Evolutionary conservation across 2,113 vertebrate species (phyloP), one percentile per base, ranked within the genome.

Genomic region (Toxostoma redivivum): DNA sequence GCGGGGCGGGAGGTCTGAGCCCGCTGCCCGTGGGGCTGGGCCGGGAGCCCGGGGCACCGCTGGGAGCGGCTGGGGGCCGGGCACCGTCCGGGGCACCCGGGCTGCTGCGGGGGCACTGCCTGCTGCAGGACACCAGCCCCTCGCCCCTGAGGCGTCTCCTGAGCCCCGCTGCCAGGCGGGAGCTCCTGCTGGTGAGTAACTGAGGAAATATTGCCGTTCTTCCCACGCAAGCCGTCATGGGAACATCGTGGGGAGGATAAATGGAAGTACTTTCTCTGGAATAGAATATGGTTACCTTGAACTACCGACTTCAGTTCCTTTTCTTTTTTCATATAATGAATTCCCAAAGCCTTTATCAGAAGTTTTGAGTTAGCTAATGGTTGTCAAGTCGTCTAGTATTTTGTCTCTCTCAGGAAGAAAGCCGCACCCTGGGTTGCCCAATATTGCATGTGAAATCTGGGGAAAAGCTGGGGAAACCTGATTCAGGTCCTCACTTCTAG

Each of bases 61-160:
- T 47, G 45, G 42, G 42, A 42, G 42, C 42, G 42, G 42, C 42
- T n/a, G n/a, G n/a, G n/a, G 42, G 48, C 7, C 16, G 10, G 64
- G 4, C 51, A 2, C 33, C 12, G 33, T 19, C 20, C 20, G 1
- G 4, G 0, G 7, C 48, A 10, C 24, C 24, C 15, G 14, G 14
- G 14, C 35, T 20, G 4, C 78, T 22, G 31, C 60, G 0, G 1
- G 3, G 0, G 7, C 50, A 9, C 24, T 15, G 9, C 48, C 35
- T 18, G 4, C 78, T 22, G 31, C 60, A 0, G 1, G 19, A 4
- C 48, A 2, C 37, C 45, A 0, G 24, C 50, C 35, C 6, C 15
- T 27, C 6, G 13, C 37, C 51, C 51, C 35, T 1, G 3, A 0
- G 38, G 30, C 45, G 38, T n/a, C 47, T 33, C 20, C 74, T 5